These are phyloP conservation scores for Hymenopus coronatus DNA, from an alignment of 2,888 invertebrate species.

Conservation along the genomic window DNA sequence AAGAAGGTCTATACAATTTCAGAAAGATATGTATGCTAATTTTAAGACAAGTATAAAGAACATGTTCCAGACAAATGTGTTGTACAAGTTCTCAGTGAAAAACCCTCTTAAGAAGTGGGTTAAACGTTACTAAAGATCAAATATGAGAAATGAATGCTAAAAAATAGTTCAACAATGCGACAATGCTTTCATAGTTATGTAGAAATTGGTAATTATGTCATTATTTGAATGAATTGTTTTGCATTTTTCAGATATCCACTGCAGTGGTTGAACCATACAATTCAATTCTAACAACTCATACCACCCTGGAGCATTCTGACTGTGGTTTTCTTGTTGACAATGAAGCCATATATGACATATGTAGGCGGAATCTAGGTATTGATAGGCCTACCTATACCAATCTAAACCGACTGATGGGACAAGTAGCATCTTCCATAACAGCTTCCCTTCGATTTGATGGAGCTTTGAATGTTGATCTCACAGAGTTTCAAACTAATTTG, in stretches of 20 bases:
- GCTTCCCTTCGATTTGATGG: constrained; percentile 53
- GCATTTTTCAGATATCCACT: constrained; percentile 45
- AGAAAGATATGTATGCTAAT: no score
- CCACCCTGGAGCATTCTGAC: constrained; percentile 44
- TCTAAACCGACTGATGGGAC: constrained; percentile 62
- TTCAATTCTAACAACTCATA: constrained; percentile 44
- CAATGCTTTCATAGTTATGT: no score
- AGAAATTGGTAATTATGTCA: no score
- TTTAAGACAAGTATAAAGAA: no score
- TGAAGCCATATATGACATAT: constrained; percentile 48
- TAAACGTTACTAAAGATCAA: no score
- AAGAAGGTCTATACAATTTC: no score
- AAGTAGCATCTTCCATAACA: constrained; percentile 52
- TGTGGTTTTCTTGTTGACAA: constrained; percentile 46
- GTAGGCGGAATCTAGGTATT: constrained; percentile 53
- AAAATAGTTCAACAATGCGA: no score
- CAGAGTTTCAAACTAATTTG: constrained; percentile 51
- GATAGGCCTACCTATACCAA: constrained; percentile 57
- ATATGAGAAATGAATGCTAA: no score
- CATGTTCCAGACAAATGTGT: no score
- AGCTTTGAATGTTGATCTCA: constrained; percentile 54
- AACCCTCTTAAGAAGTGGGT: no score
- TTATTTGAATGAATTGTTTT: neutral
- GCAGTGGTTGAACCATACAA: constrained; percentile 48
- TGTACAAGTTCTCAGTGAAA: no score